Base-by-base conservation (phyloP, 2,888 invertebrate species). In the Trilocha varians region DNA sequence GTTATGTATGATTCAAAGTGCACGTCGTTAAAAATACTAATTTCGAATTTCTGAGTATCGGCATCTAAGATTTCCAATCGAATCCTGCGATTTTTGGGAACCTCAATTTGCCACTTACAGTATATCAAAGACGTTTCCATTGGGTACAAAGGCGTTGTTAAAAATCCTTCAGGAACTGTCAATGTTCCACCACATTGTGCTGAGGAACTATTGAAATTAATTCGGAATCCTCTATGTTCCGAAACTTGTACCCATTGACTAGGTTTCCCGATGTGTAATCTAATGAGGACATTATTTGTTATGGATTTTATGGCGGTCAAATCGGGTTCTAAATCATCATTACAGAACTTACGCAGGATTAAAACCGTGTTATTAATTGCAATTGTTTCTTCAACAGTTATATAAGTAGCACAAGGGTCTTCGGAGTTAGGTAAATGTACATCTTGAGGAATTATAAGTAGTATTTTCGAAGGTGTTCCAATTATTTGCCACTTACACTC, bases 401-500 rank as follows among this genome's bases (percentile, higher is more conserved):
- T 43, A 61, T 75, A 78, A 13, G 70, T 78, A 33, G 59, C 72
- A 57, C 84, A 83, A 11, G 49, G 46, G 41, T 58, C 44, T 50
- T 73, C 69, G 3, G 67, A 65, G 47, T 47, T 76, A 45, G 66
- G 79, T 41, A 67, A 66, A 48, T 61, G 66, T 40, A 63, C 57
- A 43, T 62, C 75, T 47, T 65, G 63, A 2, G 70, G 58, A 45
- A 56, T 53, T 32, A 84, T 57, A 38, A 54, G 50, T 13, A 78
- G 68, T 13, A 65, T 51, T 42, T 59, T 57, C 36, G 59, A 54
- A 3, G 62, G 52, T 4, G 54, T 36, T 5, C 88, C 88, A 46
- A 87, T 76, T 15, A 97, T 83, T 44, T 83, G 84, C 92, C 95
- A 97, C 37, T 87, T 85, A 67, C 97, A 97, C 16, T 91, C 80